Evolutionary conservation across 1,140 invertebrate species (phyloP), one percentile per base, ranked within the genome.

Genomic region (Yoshiicerus persimilis): DNA sequence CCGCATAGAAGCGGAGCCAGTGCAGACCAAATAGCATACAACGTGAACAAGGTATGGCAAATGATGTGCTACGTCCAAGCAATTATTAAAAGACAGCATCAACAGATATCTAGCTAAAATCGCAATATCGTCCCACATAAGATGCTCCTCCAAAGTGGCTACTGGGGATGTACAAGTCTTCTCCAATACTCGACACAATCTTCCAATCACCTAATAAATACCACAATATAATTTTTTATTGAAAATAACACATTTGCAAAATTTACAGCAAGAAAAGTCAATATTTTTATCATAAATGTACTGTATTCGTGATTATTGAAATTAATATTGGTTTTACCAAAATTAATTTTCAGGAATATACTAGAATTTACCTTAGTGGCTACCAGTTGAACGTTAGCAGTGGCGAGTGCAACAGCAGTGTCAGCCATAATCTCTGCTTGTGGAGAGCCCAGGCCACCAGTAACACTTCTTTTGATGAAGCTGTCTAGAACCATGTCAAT

Each of bases 371-470:
- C 89, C 93, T 99, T 99, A 91, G 97, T 96, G 0, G 98, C 98
- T 0, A 99, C 98, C 0, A 99, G 93, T 91, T 98, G 96, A 3
- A 99, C 98, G 93, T 99, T 99, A 0, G 98, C 97, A 0, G 98
- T 99, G 0, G 98, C 98, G 36, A 99, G 93, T 1, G 98, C 98
- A 0, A 99, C 98, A 1, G 98, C 97, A 6, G 98, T 99, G 92
- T 99, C 98, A 0, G 98, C 98, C 97, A 99, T 97, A 91, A 99
- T 98, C 92, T 99, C 98, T n/a, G 98, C 97, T 93, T 98, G 98
- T 0, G 97, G 96, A 0, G 98, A 99, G 0, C 97, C 97, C 13
- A 99, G 92, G 4, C 97, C 98, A 77, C 96, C 97, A 83, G 95
- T 96, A 20, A 98, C 96, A 90, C 97, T 98, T 88, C 97, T 94